Base-by-base conservation (phyloP, 1,140 invertebrate species). In the Drosophila lacteicornis region DNA sequence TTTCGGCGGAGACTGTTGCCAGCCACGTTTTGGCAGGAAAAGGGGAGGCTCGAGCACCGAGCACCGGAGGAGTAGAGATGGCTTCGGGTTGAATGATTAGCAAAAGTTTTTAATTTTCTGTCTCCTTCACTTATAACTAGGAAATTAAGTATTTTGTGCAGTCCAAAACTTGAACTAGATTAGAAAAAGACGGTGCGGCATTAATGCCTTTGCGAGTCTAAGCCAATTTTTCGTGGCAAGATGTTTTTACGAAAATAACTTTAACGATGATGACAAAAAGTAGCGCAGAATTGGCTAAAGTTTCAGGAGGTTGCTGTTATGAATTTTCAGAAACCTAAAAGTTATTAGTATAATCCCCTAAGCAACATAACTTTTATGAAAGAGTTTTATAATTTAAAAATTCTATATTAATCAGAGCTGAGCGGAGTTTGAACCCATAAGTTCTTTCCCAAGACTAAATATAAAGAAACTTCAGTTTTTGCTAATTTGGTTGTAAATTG, bases 21-120 rank as follows among this genome's bases (percentile, higher is more conserved):
- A 58, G 45, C 53, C 53, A 42, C 68, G n/a, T 68, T 70, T 70
- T 70, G 62, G 47, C 47, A 33, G 65, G 62, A 11, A 11, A 13
- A 27, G 4, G 43, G 22, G 12, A 17, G 8, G 15, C 1, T 15
- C 15, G 8, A 15, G 8, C 15, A 3, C 22, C 25, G 2, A 13
- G 5, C 5, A 12, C 6, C n/a, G 38, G 17, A n/a, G 19, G 51
- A 7, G 53, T 11, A 49, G 51, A 51, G 69, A 71, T 71, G 30
- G 67, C 69, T 73, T 73, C 46, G 69, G 69, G 69, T 73, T 73
- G 69, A 73, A 73, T 73, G 69, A 73, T 73, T 73, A 73, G 69
- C 67, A 73, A 73, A 73, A 73, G 69, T 73, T 73, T 73, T 38
- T 73, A 69, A 73, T 73, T 73, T 60, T 73, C 67, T 71, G 63